A percentile compares a stretch with the other conserved stretches of the same genome.
phyloP scores from a whole-genome alignment of 2,113 vertebrate species.

The Strix uralensis region DNA sequence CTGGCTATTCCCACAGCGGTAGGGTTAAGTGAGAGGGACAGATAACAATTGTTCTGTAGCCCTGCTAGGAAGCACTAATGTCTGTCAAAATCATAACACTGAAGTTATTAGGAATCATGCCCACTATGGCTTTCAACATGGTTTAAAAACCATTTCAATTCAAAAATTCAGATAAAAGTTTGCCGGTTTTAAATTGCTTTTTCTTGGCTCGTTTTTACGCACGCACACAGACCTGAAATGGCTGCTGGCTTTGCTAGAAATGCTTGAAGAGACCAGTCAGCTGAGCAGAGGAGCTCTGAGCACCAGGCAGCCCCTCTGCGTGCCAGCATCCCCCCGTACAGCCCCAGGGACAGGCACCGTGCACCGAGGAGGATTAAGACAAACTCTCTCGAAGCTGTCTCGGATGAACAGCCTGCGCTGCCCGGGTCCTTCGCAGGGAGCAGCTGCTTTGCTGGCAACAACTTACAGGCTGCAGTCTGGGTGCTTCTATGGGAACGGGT shows the following conservation, averaged over 20 bases:
- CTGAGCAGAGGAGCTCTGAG: neutral
- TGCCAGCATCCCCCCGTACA: no score
- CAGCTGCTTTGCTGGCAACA: neutral
- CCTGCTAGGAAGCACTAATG: neutral
- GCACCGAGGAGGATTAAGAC: neutral
- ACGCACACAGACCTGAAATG: neutral
- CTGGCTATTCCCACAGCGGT: neutral
- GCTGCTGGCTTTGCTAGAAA: neutral
- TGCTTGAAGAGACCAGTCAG: neutral
- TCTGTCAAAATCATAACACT: neutral
- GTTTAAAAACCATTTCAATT: neutral
- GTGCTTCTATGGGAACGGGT: neutral
- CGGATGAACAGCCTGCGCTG: neutral
- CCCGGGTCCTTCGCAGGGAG: neutral
- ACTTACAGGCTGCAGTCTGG: neutral
- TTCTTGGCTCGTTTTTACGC: rapidly evolving
- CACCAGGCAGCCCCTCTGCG: neutral
- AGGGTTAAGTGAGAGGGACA: neutral
- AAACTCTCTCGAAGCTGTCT: neutral
- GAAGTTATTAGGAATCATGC: neutral
- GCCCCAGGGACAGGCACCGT: neutral
- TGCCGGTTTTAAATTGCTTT: neutral
- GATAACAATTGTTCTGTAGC: neutral
- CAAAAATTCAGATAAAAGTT: neutral
- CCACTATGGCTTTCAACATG: neutral